Conservation (phyloP, 2,797 vertebrate species). For the Arctocebus calabarensis region DNA sequence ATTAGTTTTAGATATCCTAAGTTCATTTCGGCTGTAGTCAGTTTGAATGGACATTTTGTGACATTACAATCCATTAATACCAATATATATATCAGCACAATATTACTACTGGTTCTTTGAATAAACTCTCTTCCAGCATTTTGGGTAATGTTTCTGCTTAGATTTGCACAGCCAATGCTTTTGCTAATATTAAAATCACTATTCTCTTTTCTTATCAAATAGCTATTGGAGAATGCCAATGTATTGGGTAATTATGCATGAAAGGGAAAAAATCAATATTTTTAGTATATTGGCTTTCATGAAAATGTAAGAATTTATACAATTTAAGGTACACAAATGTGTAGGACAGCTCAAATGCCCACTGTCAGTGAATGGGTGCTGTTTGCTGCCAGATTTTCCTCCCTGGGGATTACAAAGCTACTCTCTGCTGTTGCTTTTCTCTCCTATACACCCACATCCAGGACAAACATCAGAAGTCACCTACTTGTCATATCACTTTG, state of each 20-base stretch:
- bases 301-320: constrained; percentile 45
- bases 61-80: constrained; percentile 21
- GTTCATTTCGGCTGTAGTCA: constrained; percentile 5
- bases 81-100: background rate
- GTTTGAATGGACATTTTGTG: constrained; percentile 52
- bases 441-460: background rate
- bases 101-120: constrained; percentile 55
- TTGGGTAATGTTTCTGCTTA: constrained; percentile 51
- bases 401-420: background rate
- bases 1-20: constrained; percentile 8
- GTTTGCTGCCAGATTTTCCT: background rate
- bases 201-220: constrained; percentile 46
- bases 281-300: constrained; percentile 46
- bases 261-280: constrained; percentile 28
- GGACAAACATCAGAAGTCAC: background rate
- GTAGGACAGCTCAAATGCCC: background rate
- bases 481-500: background rate
- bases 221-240: constrained; percentile 21
- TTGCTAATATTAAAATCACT: constrained; percentile 41
- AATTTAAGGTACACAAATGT: background rate
- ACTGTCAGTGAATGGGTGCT: background rate
- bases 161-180: background rate
- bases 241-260: background rate
- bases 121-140: background rate
- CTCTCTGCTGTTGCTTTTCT: background rate